phyloP scores from a whole-genome alignment of 2,113 vertebrate genomes.

The Oncorhynchus clarkii region DNA sequence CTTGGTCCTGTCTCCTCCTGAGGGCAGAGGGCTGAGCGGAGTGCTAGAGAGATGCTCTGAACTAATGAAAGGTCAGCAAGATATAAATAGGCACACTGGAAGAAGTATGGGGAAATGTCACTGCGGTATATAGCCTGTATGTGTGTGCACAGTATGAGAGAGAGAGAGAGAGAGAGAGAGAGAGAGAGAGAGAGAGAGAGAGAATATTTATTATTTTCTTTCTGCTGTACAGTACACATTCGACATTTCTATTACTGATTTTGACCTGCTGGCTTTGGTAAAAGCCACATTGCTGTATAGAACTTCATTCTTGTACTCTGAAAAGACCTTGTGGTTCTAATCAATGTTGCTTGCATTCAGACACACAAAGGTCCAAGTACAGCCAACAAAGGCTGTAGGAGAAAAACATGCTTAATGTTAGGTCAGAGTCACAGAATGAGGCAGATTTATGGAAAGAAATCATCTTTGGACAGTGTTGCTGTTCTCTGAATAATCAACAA shows the following conservation, averaged over 20 bases:
- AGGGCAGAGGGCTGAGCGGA: background rate
- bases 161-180: too few relatives aligned
- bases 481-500: too few relatives aligned
- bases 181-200: background rate
- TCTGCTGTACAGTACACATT: background rate
- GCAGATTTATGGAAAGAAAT: too few relatives aligned
- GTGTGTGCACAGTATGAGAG: background rate
- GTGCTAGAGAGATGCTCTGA: conserved; percentile 1
- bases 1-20: background rate
- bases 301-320: background rate
- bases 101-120: conserved; percentile 33
- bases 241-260: background rate
- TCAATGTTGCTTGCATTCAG: background rate
- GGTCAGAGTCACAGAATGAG: too few relatives aligned
- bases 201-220: background rate
- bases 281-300: background rate
- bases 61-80: conserved; percentile 55
- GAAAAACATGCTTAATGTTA: too few relatives aligned
- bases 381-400: background rate
- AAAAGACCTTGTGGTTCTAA: background rate
- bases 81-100: conserved; percentile 50
- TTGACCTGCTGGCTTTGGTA: background rate
- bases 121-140: conserved; percentile 5
- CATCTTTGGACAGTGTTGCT: too few relatives aligned
- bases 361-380: background rate